phyloP scores from a whole-genome alignment of 2,888 invertebrate species.

The Megaustenia siamemsis region DNA sequence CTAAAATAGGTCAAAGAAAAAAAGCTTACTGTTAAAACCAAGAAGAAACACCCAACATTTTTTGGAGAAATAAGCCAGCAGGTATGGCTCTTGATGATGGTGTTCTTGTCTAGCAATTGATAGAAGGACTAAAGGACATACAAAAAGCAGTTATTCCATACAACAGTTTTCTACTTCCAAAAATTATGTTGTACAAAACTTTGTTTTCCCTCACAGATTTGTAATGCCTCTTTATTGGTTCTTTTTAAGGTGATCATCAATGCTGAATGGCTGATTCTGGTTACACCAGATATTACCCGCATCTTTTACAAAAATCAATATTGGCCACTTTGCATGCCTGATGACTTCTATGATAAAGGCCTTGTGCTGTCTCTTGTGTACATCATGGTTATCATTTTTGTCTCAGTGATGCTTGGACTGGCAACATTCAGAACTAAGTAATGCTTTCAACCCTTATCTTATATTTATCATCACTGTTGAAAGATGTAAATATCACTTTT shows the following conservation, averaged over 20 bases:
- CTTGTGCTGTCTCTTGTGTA: constrained; percentile 80
- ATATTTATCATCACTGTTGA: too few relatives aligned
- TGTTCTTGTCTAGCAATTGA: too few relatives aligned
- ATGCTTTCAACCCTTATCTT: not conserved
- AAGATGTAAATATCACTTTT: too few relatives aligned
- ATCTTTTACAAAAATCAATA: constrained; percentile 70
- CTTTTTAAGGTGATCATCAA: constrained; percentile 79
- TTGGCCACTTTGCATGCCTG: constrained; percentile 78
- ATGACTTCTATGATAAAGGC: constrained; percentile 78
- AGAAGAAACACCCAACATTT: too few relatives aligned
- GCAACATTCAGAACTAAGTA: constrained; percentile 75
- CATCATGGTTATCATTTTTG: constrained; percentile 79
- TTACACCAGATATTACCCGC: constrained; percentile 70
- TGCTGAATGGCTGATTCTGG: constrained; percentile 80
- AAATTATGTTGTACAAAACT: too few relatives aligned
- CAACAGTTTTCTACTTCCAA: too few relatives aligned
- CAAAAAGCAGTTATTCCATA: too few relatives aligned
- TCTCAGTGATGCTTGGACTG: constrained; percentile 79
- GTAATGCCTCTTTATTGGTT: not conserved
- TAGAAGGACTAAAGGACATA: too few relatives aligned
- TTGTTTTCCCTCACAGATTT: not conserved
- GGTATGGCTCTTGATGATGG: too few relatives aligned
- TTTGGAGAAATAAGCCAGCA: too few relatives aligned
- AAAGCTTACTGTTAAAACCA: too few relatives aligned
- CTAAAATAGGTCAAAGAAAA: too few relatives aligned